phyloP scores from a whole-genome alignment of 23 tunicate species.

The Diplosoma virens region DNA sequence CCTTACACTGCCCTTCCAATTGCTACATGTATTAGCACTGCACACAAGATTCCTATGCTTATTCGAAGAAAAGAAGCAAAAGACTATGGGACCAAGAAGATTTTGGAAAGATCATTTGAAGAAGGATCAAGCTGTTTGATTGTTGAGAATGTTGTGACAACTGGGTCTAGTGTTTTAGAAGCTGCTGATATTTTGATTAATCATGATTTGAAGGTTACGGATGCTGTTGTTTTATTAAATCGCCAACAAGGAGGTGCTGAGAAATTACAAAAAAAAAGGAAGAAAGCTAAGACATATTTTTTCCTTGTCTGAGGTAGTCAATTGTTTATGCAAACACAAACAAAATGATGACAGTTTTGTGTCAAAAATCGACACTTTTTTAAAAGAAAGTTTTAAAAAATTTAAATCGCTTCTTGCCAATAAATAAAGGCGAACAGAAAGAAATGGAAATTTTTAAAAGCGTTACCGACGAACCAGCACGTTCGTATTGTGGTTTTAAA shows the following conservation, averaged over 20 bases:
- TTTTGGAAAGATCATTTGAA: slow-evolving; percentile 63
- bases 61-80: slow-evolving; percentile 84
- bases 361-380: too few species aligned
- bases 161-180: slow-evolving; percentile 84
- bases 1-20: slow-evolving; percentile 93
- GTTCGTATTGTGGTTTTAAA: too few species aligned
- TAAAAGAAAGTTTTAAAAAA: too few species aligned
- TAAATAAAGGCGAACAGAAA: too few species aligned
- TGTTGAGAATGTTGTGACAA: slow-evolving; percentile 86
- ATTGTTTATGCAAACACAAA: slow-evolving; percentile 18
- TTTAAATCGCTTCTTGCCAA: too few species aligned
- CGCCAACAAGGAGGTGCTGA: slow-evolving; percentile 95
- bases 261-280: slow-evolving; percentile 1
- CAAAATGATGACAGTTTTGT: not conserved
- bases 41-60: slow-evolving; percentile 66
- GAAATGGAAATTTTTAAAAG: too few species aligned
- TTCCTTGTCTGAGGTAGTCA: slow-evolving; percentile 41
- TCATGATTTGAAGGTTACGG: slow-evolving; percentile 47
- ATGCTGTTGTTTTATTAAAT: slow-evolving; percentile 79
- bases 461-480: too few species aligned
- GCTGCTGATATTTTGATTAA: slow-evolving; percentile 39
- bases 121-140: slow-evolving; percentile 60
- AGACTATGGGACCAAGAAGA: slow-evolving; percentile 92
- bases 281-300: slow-evolving; percentile 37
- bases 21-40: slow-evolving; percentile 64